Evolutionary conservation across 2,888 invertebrate genomes (phyloP).

Genomic region (Leptopilina drosophilae): DNA sequence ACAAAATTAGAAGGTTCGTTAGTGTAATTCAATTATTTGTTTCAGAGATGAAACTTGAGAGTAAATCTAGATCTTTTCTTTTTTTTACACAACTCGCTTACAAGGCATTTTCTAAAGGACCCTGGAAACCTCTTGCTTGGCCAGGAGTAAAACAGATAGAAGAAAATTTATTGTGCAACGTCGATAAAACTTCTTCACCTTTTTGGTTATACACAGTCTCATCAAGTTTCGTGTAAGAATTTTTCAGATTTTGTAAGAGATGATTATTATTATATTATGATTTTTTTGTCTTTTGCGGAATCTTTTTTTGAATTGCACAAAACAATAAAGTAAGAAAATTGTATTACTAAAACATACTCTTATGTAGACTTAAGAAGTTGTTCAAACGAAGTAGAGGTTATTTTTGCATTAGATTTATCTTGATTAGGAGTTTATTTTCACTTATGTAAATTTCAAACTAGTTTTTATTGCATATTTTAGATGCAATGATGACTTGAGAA

Average conservation of each 20-base stretch:
- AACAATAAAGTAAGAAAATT: too few relatives aligned
- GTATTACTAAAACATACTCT: too few relatives aligned
- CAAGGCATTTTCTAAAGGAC: constrained; percentile 14
- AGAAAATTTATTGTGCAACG: constrained; percentile 14
- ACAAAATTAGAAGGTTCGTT: constrained; percentile 34
- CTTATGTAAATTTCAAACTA: too few relatives aligned
- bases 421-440: too few relatives aligned
- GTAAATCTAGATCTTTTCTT: constrained; percentile 9
- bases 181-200: neutral
- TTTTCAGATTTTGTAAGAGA: neutral
- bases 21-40: constrained; percentile 36
- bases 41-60: neutral
- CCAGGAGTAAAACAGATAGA: constrained; percentile 4
- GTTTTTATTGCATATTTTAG: too few relatives aligned
- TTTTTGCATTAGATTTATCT: too few relatives aligned
- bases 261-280: neutral
- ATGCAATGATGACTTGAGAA: too few relatives aligned
- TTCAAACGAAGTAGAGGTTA: too few relatives aligned
- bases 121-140: neutral
- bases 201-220: neutral
- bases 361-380: too few relatives aligned
- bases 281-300: neutral
- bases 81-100: constrained; percentile 20
- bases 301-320: too few relatives aligned
- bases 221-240: neutral